Base-by-base conservation (phyloP, 2,797 vertebrate species). In the Argentina silus region DNA sequence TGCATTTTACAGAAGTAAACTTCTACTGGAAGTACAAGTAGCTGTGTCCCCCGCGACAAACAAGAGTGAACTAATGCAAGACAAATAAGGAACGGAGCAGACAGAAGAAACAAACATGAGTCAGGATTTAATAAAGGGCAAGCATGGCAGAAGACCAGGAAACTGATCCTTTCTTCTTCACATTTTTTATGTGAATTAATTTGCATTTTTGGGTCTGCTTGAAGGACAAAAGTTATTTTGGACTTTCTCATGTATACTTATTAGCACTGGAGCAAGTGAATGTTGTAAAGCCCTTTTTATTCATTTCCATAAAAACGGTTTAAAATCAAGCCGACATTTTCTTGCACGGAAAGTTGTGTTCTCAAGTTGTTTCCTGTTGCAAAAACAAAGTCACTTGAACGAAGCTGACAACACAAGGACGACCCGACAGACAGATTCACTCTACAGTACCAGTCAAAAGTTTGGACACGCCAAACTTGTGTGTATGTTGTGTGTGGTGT, bases 51-150 rank as follows among this genome's bases (percentile, higher is more conserved):
- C 56, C 7, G 59, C 76, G 75, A 75, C 70, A 80, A 85, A 80
- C 0, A 15, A 74, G 73, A 50, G 65, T 51, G 72, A 78, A 83
- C 66, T 74, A 43, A 21, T 55, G 60, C 69, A 69, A 75, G 77
- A 71, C 71, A 78, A 77, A 81, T 79, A 76, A 85, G 77, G 76
- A 81, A 72, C 9, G 2, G 59, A 73, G 75, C 64, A 57, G 73
- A 73, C 63, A 51, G 36, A 75, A 67, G 65, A 75, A 67, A 64
- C 79, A 48, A 63, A 81, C 10, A 53, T 50, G 72, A 73, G 64
- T 77, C 17, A 69, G 63, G 70, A 82, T 84, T 82, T 76, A 81
- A 81, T 84, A 86, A 88, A 91, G 81, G 83, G 87, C 82, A 85
- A 36, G 70, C n/a, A 19, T 73, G 57, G 61, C 75, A 19, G 57